Base-by-base conservation (phyloP, 2,888 invertebrate genomes). In the Malacosoma neustria region DNA sequence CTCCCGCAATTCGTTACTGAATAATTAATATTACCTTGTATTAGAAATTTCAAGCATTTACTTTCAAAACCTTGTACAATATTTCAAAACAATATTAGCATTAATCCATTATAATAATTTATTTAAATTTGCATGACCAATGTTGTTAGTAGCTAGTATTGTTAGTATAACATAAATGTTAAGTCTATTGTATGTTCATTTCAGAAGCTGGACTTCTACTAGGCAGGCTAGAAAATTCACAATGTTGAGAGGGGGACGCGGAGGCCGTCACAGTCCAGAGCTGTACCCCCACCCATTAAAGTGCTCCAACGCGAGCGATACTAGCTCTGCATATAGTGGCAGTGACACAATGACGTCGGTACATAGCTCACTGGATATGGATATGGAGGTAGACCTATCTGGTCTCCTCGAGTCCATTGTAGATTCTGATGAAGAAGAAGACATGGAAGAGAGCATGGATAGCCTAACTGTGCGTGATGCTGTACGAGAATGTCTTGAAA, bases 401-500 rank as follows among this genome's bases (percentile, higher is more conserved):
- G 98, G 98, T 33, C 91, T 98, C 45, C 93, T 95, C 1, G 99
- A 99, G 84, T 97, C 97, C 49, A 93, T 96, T 51, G 98, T 98
- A 4, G 98, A 98, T 77, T 97, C 96, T 32, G 97, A 98, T 79
- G 97, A 97, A 68, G 95, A 97, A 63, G 96, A 96, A 66, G 98
- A 97, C 77, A 87, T 96, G 49, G 94, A 94, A 33, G 95, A 96
- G 68, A 94, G 93, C 72, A 93, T 94, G 90, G 95, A 95, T 70
- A 96, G 95, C 69, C 87, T 96, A 48, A 94, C 93, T 44, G 95
- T 96, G 7, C 90, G 97, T 43, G 99, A 99, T 87, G 93, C 96
- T 43, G 97, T 99, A 7, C 88, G 98, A 44, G 99, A 99, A 81
- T 98, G 98, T 71, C 88, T 99, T 50, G 98, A 99, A 73, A 99